Conservation (phyloP, 1,140 invertebrate genomes). For the Berghia stephanieae region DNA sequence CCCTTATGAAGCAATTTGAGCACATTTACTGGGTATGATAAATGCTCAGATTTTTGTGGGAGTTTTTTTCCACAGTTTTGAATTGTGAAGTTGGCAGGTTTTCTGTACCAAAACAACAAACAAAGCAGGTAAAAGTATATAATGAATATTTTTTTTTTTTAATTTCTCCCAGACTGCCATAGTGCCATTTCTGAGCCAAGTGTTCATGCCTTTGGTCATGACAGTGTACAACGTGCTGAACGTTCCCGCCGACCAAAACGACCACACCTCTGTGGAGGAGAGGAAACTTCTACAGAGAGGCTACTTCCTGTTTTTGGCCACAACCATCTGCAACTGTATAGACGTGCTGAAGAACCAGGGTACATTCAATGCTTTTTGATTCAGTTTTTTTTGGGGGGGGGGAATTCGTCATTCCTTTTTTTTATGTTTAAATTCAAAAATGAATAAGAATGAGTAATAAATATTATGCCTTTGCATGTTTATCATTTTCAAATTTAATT, state of each 20-base stretch:
- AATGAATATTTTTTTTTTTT: no score
- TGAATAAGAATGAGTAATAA: background rate
- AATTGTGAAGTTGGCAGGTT: background rate
- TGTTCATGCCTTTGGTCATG: conserved; percentile 71
- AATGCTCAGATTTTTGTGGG: no score
- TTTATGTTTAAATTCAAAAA: background rate
- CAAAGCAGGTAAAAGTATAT: background rate
- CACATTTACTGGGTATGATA: no score
- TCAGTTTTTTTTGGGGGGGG: background rate
- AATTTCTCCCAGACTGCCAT: conserved; percentile 68
- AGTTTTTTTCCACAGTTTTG: no score
- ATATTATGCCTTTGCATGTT: background rate
- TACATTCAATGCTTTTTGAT: conserved; percentile 34
- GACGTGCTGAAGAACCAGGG: conserved; percentile 70
- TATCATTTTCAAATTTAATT: background rate
- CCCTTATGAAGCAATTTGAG: no score
- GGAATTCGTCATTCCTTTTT: no score
- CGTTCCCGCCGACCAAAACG: conserved; percentile 67
- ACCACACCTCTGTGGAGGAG: conserved; percentile 69
- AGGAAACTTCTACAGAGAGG: conserved; percentile 69
- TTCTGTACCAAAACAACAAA: background rate
- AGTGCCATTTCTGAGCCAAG: conserved; percentile 69
- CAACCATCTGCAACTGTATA: conserved; percentile 69
- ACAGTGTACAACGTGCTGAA: conserved; percentile 68
- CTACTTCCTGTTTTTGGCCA: conserved; percentile 71